Conservation (phyloP, 2,797 vertebrate species). For the Helostoma temminkii region DNA sequence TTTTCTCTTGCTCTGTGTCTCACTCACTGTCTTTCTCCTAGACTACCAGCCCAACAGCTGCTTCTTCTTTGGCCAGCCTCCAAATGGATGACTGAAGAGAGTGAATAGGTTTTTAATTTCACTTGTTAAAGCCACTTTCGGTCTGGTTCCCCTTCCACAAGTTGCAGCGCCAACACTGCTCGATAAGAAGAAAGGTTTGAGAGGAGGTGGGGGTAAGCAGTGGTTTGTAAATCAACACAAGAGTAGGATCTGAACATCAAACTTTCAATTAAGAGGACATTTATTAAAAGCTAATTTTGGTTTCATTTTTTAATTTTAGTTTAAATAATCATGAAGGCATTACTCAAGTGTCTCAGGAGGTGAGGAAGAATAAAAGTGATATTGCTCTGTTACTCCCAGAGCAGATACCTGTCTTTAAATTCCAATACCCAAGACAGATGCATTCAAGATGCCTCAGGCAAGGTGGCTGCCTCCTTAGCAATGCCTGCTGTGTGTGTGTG, state of each 20-base stretch:
- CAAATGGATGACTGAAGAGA: slow-evolving; percentile 70
- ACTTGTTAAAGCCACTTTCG: slow-evolving; percentile 67
- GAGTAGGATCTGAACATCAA: slow-evolving; percentile 34
- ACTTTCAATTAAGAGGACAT: slow-evolving; percentile 57
- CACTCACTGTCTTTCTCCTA: slow-evolving; percentile 7
- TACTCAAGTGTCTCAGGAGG: slow-evolving; percentile 35
- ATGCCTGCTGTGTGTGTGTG: slow-evolving; percentile 16
- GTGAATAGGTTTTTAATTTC: slow-evolving; percentile 80
- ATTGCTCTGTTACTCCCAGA: slow-evolving; percentile 28
- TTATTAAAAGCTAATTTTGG: slow-evolving; percentile 45
- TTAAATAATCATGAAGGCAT: slow-evolving; percentile 60
- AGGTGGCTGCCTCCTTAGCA: slow-evolving; percentile 28
- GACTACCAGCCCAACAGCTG: slow-evolving; percentile 68
- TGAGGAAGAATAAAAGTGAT: slow-evolving; percentile 20
- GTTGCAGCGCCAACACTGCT: slow-evolving; percentile 39
- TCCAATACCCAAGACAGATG: slow-evolving; percentile 34
- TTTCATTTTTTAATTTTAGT: slow-evolving; percentile 26
- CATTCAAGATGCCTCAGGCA: slow-evolving; percentile 28
- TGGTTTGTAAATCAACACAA: slow-evolving; percentile 35
- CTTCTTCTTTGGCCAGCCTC: slow-evolving; percentile 66
- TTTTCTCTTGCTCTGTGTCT: slow-evolving; percentile 2
- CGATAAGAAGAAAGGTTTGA: slow-evolving; percentile 30
- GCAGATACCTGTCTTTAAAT: slow-evolving; percentile 34
- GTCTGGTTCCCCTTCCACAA: slow-evolving; percentile 37
- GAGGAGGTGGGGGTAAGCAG: slow-evolving; percentile 30